Evolutionary conservation across 2,113 vertebrate species (phyloP), one percentile per base, ranked within the genome.

Genomic region (Phrynosoma blainvillii): DNA sequence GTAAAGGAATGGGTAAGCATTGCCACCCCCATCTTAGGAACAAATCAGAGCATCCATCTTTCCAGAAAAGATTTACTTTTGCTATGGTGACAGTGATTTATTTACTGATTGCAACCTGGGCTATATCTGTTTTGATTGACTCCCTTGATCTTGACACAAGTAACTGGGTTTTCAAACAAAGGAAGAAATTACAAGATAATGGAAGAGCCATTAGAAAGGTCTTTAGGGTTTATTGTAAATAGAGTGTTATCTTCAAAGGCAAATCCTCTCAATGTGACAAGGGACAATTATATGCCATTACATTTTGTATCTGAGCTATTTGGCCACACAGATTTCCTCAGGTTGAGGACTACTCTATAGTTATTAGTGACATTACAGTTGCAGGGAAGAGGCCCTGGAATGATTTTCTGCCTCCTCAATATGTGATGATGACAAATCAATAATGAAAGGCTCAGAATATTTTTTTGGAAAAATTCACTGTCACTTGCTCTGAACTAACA

Each of bases 131-230:
- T 93, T 94, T 95, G 94, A 96, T 95, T 94, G 95, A 95, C 93
- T 96, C 96, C 95, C 97, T 97, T 98, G 97, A 97, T 97, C 97
- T 97, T 97, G 96, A 96, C 96, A 96, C 96, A 95, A 96, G 95
- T 96, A 95, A 96, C 90, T 96, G 92, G 88, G 92, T 91, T 95
- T 94, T 94, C 92, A 95, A 89, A 87, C 87, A 90, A 95, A 95
- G 89, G 93, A 87, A 89, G 82, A 92, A 89, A 91, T 25, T 82
- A 92, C 88, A 89, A 97, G 96, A 97, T 97, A 97, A 97, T 97
- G 96, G 95, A 96, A 96, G 94, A 88, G 95, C 91, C 95, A 95
- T 95, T 96, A 96, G 95, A 96, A 95, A 95, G 92, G 91, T 94
- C 93, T 90, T 92, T 95, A 93, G 90, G 93, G 89, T 95, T 94